These are phyloP conservation scores for Rutpela maculata DNA, from an alignment of 2,888 invertebrate species.

Conservation along the genomic window DNA sequence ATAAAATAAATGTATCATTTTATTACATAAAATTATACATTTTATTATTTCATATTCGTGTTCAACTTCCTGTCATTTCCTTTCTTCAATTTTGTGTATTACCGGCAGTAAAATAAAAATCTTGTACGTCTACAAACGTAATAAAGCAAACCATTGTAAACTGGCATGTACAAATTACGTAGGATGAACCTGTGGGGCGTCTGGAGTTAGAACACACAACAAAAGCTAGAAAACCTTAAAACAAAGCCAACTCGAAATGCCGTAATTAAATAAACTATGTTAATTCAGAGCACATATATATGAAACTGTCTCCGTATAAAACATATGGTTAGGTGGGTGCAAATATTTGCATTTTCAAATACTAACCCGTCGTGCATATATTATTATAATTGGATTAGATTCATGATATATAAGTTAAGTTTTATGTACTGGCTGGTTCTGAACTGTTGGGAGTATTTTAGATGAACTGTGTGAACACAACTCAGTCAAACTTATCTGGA, in stretches of 20 bases:
- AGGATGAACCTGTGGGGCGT: slow-evolving; percentile 41
- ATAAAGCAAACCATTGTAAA: slow-evolving; percentile 44
- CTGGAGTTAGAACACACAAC: slow-evolving; percentile 38
- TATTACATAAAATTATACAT: neutral
- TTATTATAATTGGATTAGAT: neutral
- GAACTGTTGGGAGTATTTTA: too few species aligned
- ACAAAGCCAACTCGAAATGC: slow-evolving; percentile 25
- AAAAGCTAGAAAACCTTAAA: slow-evolving; percentile 34
- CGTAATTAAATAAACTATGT: slow-evolving; percentile 39
- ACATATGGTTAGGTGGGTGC: neutral
- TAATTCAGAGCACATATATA: slow-evolving; percentile 9
- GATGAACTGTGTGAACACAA: too few species aligned
- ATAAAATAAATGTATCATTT: neutral
- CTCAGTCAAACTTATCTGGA: too few species aligned
- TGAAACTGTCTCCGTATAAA: slow-evolving; percentile 15
- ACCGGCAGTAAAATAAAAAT: neutral
- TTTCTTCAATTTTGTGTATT: neutral
- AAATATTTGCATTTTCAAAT: slow-evolving; percentile 19
- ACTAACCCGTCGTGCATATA: neutral
- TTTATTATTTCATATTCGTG: neutral
- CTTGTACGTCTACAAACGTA: slow-evolving; percentile 14
- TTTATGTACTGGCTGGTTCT: too few species aligned
- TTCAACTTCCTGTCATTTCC: neutral
- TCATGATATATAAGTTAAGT: neutral
- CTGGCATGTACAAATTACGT: slow-evolving; percentile 47